Evolutionary conservation across 2,113 vertebrate genomes (phyloP).

Genomic region (Callipepla squamata): DNA sequence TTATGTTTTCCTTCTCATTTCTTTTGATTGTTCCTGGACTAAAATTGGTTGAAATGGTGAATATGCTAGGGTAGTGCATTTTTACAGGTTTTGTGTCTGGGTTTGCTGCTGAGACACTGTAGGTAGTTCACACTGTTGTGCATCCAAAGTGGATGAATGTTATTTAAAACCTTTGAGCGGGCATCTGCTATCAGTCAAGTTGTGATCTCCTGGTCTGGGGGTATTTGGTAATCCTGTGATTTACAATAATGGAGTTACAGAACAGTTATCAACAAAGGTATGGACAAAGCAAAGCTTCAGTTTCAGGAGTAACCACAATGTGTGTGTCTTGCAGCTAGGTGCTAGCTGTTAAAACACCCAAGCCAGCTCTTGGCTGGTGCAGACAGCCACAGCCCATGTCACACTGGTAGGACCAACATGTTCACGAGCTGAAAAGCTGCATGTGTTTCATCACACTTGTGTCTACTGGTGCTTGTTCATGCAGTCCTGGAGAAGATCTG

Average conservation of each 20-base stretch:
- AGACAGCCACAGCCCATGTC: not conserved
- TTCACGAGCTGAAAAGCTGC: not conserved
- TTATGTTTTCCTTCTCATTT: conserved; percentile 36
- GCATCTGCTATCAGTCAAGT: conserved; percentile 70
- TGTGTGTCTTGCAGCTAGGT: not conserved
- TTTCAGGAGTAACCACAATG: conserved; percentile 57
- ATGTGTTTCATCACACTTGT: not conserved
- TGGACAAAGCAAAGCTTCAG: conserved; percentile 52
- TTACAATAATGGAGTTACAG: conserved; percentile 73
- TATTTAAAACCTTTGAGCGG: conserved; percentile 64
- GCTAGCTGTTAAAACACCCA: not conserved
- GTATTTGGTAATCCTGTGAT: conserved; percentile 71
- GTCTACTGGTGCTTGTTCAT: not conserved
- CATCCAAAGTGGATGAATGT: conserved; percentile 57
- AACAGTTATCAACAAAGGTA: conserved; percentile 58
- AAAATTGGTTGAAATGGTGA: conserved; percentile 50
- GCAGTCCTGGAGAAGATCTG: not conserved
- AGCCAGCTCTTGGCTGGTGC: not conserved
- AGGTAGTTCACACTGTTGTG: conserved; percentile 13
- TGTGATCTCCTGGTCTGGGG: conserved; percentile 72
- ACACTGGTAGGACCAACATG: not conserved
- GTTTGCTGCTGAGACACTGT: conserved; percentile 34
- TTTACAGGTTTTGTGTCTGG: conserved; percentile 52
- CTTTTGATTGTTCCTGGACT: conserved; percentile 43
- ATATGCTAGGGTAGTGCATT: not conserved